Evolutionary conservation across 1,140 invertebrate species (phyloP), one percentile per base, ranked within the genome.

Genomic region (Temnothorax nylanderi): DNA sequence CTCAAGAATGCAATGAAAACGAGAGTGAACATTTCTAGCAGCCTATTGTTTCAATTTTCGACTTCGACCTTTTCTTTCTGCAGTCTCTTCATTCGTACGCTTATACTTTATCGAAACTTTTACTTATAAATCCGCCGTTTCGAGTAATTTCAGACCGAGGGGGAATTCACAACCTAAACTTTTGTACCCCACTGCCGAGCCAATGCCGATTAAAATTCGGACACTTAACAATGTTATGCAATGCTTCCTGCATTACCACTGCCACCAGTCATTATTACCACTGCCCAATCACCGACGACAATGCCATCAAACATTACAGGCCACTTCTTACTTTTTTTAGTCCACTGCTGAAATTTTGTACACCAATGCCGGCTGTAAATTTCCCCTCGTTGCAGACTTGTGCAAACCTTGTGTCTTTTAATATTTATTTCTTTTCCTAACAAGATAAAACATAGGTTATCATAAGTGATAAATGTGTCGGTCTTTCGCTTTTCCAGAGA

Each of bases 1-100:
- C 32, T 58, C 41, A 81, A 81, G 77, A 87, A 88, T 69, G 80
- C 58, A 34, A 44, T 80, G 86, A 88, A 80, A 82, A 32, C 34
- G 56, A 77, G 37, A 88, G 84, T 78, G 16, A 51, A 26, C 60
- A 44, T 54, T 13, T 37, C 16, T 49, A 86, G 18, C 37, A 41
- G 69, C 11, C 13, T 26, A 16, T 37, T 26, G n/a, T 81, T 21
- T 26, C 62, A 8, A 54, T 69, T 58, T 65, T 81, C 7, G 7
- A 41, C 49, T 32, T 71, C 6, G 51, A 81, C 7, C 11, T 21
- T 51, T n/a, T n/a, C 11, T 54, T 18, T 26, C 26, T 18, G 74
- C 21, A 18, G 8, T 21, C 13, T 80, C n/a, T 64, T 78, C 7
- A n/a, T 16, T 67, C 37, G 6, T 32, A 49, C 26, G 34, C 10